Base-by-base conservation (phyloP, 1,140 invertebrate species). In the Lepidurus packardi region DNA sequence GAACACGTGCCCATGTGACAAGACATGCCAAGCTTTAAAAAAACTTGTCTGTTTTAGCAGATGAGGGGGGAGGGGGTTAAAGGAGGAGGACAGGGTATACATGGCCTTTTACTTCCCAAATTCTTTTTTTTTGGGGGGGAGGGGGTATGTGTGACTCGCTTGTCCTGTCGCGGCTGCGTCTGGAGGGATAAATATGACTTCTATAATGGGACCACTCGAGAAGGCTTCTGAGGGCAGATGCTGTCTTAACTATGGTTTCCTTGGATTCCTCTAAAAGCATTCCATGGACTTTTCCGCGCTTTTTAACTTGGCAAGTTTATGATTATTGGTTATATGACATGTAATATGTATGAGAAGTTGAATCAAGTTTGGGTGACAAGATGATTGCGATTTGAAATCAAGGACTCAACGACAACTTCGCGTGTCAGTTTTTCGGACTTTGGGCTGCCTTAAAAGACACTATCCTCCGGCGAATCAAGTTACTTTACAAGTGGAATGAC, bases 1-100 rank as follows among this genome's bases (percentile, higher is more conserved):
- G 53, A 65, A 65, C 53, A 65, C 53, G 53, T 65, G 53, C 53
- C 53, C 53, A 65, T 65, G 53, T 65, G 53, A 65, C 53, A 65
- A 65, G 53, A 65, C 53, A 65, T 65, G 53, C 53, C 53, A 65
- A 65, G 53, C 21, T 65, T 65, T 11, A 65, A 65, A 65, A 65
- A 65, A 65, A 65, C 53, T 9, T 65, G 53, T 21, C 53, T 65
- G 53, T 65, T 65, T 65, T n/a, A 65, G 53, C 53, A 65, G 53
- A 65, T 65, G 53, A 65, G 53, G 21, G 21, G 53, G 53, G 16
- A 47, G 45, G 45, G 16, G 45, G 45, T 10, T 65, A n/a, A 7
- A 21, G 53, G 21, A 13, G 53, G 53, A n/a, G 21, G 21, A 4
- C 13, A 21, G 13, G 53, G 53, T 34, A 16, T 65, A 65, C 16